A percentile compares a stretch with the other conserved stretches of the same genome.
Evolutionary conservation across 2,888 invertebrate species (phyloP).

Genomic region (Drosophila anceps): DNA sequence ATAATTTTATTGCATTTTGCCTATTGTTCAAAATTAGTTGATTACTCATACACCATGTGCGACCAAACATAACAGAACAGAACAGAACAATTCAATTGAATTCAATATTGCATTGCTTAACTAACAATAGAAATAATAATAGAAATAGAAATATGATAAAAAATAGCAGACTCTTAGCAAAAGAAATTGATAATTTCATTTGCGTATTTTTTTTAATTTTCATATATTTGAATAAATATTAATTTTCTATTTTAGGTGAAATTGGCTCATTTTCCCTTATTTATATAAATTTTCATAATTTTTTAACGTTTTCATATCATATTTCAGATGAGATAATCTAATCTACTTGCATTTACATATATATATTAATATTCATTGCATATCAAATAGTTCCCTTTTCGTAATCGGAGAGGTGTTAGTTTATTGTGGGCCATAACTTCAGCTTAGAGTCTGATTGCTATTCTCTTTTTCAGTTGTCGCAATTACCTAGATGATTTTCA

Average conservation of each 20-base stretch:
- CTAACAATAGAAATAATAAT: slow-evolving; percentile 1
- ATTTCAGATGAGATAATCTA: background rate
- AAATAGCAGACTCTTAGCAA: background rate
- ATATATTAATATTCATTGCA: background rate
- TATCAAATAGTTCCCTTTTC: background rate
- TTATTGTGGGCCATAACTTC: slow-evolving; percentile 39
- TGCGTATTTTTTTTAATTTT: background rate
- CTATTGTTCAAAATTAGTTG: slow-evolving; percentile 52
- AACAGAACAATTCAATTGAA: slow-evolving; percentile 8
- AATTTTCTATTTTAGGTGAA: background rate
- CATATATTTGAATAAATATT: background rate
- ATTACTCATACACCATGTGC: slow-evolving; percentile 55
- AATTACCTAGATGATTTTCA: slow-evolving; percentile 67
- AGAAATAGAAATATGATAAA: background rate
- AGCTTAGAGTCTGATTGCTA: slow-evolving; percentile 23
- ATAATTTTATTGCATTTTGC: slow-evolving; percentile 55
- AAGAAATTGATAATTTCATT: background rate
- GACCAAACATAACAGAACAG: no score
- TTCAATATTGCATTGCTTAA: background rate
- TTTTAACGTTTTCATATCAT: no score
- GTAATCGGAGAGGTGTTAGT: slow-evolving; percentile 42
- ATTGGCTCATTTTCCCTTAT: background rate
- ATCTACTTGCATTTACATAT: background rate
- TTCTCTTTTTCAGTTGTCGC: slow-evolving; percentile 35
- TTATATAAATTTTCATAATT: background rate